Base-by-base conservation (phyloP, 92 coral and sea anemone species). In the Meandrina meandrites region DNA sequence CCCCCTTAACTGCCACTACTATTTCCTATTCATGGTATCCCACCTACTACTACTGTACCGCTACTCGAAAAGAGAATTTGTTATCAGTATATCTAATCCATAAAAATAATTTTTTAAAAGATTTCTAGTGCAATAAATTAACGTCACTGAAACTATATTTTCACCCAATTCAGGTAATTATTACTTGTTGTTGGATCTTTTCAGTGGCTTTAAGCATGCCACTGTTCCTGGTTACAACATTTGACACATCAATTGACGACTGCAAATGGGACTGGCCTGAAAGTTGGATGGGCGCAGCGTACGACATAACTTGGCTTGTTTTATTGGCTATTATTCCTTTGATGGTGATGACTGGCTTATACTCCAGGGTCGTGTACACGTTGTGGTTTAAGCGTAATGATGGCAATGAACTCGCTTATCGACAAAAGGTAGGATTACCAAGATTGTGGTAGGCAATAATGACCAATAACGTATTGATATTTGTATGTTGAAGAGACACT, bases 121-220 rank as follows among this genome's bases (percentile, higher is more conserved):
- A n/a, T n/a, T n/a, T n/a, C n/a, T n/a, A n/a, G n/a, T n/a, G n/a
- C n/a, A n/a, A n/a, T n/a, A n/a, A n/a, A n/a, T n/a, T n/a, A n/a
- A n/a, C n/a, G n/a, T n/a, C n/a, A n/a, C n/a, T n/a, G n/a, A n/a
- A n/a, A n/a, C n/a, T n/a, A n/a, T n/a, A n/a, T n/a, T n/a, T n/a
- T n/a, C n/a, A n/a, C n/a, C n/a, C n/a, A n/a, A n/a, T n/a, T n/a
- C n/a, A n/a, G n/a, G n/a, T n/a, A n/a, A n/a, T n/a, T n/a, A n/a
- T n/a, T n/a, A n/a, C n/a, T n/a, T n/a, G 40, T 8, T 77, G 62
- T 77, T 77, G 81, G 81, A 77, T 77, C 64, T 48, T 77, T 77
- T 35, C 64, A 48, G 64, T 30, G 36, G 48, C 27, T 28, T 48
- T 77, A 34, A 77, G 27, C 64, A 0, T 50, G 28, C 81, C 81